A percentile compares a stretch with the other conserved stretches of the same genome.
These are phyloP conservation scores for Lepisosteus osseus DNA, from an alignment of 2,113 vertebrate genomes.

Conservation along the genomic window DNA sequence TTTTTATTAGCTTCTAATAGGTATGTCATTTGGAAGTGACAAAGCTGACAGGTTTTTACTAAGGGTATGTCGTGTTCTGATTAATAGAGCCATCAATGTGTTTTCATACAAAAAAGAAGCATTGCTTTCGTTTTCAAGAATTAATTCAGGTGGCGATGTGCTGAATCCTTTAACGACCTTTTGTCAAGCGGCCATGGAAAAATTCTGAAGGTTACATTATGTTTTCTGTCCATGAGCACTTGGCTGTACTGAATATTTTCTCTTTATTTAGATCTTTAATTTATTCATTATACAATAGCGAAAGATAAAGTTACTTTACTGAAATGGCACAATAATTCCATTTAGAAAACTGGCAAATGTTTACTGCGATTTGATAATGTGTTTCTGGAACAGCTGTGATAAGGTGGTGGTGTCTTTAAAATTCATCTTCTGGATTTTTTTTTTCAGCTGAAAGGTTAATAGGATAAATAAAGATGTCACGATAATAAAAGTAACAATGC, in stretches of 20 bases:
- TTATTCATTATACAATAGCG: no score
- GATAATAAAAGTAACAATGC: no score
- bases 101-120: slow-evolving; percentile 52
- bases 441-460: no score
- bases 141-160: slow-evolving; percentile 38
- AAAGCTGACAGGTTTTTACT: slow-evolving; percentile 63
- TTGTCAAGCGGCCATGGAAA: slow-evolving; percentile 43
- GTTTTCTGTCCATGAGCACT: slow-evolving; percentile 21
- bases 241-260: slow-evolving; percentile 26
- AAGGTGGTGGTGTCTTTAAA: no score
- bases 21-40: slow-evolving; percentile 67
- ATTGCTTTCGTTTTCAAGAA: slow-evolving; percentile 32
- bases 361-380: no score
- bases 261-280: slow-evolving; percentile 4
- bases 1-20: slow-evolving; percentile 65
- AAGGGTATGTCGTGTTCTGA: slow-evolving; percentile 39
- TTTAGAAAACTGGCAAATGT: no score
- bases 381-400: no score
- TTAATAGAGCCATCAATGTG: slow-evolving; percentile 54
- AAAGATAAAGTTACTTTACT: no score
- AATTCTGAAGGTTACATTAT: slow-evolving; percentile 41
- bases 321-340: no score
- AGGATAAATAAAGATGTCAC: no score
- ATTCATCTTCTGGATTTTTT: no score
- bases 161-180: slow-evolving; percentile 26